Percentiles rank a stretch among this genome's conserved stretches.
These are phyloP conservation scores for Corythornis vintsioides DNA, from an alignment of 2,113 vertebrate genomes.

Conservation along the genomic window DNA sequence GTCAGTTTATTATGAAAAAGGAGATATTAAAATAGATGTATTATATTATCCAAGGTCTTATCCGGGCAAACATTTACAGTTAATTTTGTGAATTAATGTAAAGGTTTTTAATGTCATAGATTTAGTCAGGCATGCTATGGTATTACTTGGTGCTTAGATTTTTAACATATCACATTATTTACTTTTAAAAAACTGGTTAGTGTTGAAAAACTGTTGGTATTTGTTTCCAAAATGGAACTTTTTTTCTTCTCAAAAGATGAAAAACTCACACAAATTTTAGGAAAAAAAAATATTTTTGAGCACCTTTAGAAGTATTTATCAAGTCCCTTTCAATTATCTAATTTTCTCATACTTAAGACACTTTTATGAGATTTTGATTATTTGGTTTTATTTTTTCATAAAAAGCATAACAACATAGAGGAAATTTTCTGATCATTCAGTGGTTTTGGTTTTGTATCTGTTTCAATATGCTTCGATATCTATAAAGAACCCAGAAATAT, in stretches of 20 bases:
- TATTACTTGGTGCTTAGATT: background rate
- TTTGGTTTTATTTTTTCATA: background rate
- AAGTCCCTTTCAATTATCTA: background rate
- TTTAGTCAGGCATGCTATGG: background rate
- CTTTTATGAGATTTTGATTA: background rate
- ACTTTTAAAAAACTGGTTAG: background rate
- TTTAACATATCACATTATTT: background rate
- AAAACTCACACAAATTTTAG: background rate
- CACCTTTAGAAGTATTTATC: background rate
- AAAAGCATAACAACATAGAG: background rate
- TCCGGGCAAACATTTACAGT: background rate
- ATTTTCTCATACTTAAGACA: background rate
- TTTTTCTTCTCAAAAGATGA: background rate
- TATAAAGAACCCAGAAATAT: background rate
- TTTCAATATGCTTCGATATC: background rate
- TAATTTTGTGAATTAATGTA: background rate
- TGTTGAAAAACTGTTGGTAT: background rate
- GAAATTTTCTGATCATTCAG: slow-evolving; percentile 51
- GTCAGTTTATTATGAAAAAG: background rate
- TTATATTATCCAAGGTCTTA: background rate
- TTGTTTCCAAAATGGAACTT: background rate
- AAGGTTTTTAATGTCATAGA: background rate
- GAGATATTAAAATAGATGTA: background rate
- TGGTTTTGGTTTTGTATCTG: background rate
- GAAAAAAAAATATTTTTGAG: background rate